Base-by-base conservation (phyloP, 2,888 invertebrate species). In the Liposcelis brunnea region DNA sequence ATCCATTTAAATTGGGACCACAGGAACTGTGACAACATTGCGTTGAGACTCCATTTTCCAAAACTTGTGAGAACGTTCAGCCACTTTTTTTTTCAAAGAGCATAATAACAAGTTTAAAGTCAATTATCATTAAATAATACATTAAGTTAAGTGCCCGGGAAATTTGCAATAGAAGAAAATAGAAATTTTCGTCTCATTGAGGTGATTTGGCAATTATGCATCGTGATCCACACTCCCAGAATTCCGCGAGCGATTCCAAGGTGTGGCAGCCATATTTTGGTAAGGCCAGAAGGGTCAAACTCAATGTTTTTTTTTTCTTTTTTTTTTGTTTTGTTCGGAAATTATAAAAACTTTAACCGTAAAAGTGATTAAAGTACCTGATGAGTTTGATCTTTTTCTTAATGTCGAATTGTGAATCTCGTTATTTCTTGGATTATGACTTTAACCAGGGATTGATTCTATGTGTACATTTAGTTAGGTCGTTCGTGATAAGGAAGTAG, bases 211-310 rank as follows among this genome's bases (percentile, higher is more conserved):
- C 49, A 49, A 47, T 45, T 33, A 46, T 48, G 40, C 44, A 45
- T 47, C 50, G 47, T 48, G 46, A 49, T 51, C 51, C 52, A 49
- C 52, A 50, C 52, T 52, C 53, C 52, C 53, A 52, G 53, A 52
- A 53, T 53, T 52, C 53, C 52, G 50, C 33, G 16, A 31, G 15
- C 44, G 15, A 18, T 36, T 21, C 49, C 49, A 53, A 57, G 57
- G 57, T 57, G 57, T 56, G 57, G 57, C 57, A 56, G 57, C 57
- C 57, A 57, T 57, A 55, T 57, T 57, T 56, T 55, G 54, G 48
- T 31, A 47, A 48, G 51, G 51, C 49, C 53, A 55, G 54, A 49
- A 51, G 54, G 55, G 53, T 51, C 52, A 53, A 50, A 50, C 36
- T 40, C 33, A 19, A 19, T 45, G 31, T 31, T 11, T 40, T 47